Conservation (phyloP, 2,113 vertebrate genomes). For the Glaucomys volans region DNA sequence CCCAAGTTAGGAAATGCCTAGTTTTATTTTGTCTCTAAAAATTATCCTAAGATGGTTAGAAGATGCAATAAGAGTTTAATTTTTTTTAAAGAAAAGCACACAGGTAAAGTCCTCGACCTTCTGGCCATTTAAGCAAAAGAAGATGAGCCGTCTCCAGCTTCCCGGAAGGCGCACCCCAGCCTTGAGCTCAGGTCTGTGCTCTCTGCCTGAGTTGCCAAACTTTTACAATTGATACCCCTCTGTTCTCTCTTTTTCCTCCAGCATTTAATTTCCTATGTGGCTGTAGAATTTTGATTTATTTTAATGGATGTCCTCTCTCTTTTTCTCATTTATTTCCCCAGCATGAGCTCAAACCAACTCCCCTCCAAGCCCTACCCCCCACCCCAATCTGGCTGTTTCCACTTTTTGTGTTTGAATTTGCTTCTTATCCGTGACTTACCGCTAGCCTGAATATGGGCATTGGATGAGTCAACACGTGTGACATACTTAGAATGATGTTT, state of each 20-base stretch:
- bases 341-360: background rate
- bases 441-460: background rate
- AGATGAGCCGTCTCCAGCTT: background rate
- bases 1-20: constrained; percentile 8
- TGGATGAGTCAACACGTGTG: background rate
- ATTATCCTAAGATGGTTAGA: constrained; percentile 37
- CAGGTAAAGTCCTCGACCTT: background rate
- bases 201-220: background rate
- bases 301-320: background rate
- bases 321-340: background rate
- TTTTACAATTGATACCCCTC: background rate
- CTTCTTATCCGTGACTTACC: background rate
- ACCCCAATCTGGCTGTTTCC: background rate
- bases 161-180: background rate
- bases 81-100: constrained; percentile 10
- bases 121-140: background rate
- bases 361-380: fast-evolving
- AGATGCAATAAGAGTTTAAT: background rate
- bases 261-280: background rate
- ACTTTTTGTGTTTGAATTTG: background rate
- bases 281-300: background rate
- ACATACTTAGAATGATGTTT: background rate
- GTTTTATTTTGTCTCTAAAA: constrained; percentile 59
- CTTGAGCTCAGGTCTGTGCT: background rate
- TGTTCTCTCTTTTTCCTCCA: background rate